These are phyloP conservation scores for Berghia stephanieae DNA, from an alignment of 1,140 invertebrate genomes.

Conservation along the genomic window DNA sequence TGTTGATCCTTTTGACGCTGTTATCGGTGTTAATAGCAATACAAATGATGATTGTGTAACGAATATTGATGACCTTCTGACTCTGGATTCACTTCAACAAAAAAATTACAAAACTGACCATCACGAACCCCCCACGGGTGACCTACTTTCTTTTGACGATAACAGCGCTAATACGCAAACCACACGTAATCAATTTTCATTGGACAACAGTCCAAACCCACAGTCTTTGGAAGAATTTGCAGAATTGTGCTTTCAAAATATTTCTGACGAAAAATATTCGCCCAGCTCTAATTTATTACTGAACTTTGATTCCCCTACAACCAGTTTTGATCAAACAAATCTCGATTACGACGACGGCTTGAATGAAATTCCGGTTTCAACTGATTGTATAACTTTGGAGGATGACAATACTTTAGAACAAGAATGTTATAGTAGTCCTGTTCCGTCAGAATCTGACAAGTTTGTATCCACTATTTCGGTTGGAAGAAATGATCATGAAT, in stretches of 20 bases:
- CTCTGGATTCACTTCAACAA: no score
- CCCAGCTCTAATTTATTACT: no score
- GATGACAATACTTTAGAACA: neutral
- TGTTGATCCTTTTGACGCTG: neutral
- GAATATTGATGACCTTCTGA: conserved; percentile 15
- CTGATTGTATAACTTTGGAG: neutral
- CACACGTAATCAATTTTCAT: neutral
- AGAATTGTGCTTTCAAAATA: conserved; percentile 4
- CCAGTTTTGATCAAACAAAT: no score
- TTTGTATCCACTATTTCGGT: no score
- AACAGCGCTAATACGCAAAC: neutral
- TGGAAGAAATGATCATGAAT: no score
- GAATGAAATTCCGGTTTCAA: neutral
- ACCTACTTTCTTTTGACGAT: neutral
- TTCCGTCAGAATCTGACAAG: neutral
- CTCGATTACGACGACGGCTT: no score
- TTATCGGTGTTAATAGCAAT: neutral
- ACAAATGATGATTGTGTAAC: neutral
- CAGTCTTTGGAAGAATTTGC: conserved; percentile 14
- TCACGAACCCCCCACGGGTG: no score
- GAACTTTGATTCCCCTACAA: no score
- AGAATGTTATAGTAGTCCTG: neutral
- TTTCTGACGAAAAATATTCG: no score
- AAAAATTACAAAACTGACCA: no score
- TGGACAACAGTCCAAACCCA: no score